These are phyloP conservation scores for Rhinogobius similis DNA, from an alignment of 2,113 vertebrate genomes.

Conservation along the genomic window DNA sequence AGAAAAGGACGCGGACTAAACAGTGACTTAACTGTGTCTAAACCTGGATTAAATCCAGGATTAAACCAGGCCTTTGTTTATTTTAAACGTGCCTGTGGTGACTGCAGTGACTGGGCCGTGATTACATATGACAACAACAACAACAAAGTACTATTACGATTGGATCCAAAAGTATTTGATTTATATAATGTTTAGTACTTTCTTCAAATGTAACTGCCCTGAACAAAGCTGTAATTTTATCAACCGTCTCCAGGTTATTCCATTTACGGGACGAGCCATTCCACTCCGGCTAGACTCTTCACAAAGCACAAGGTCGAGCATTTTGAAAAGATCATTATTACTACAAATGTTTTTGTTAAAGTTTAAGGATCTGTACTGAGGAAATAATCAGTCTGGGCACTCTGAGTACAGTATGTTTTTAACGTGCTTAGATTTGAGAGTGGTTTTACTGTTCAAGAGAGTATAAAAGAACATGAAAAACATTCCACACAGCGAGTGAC, in stretches of 20 bases:
- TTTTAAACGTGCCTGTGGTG: too few species aligned
- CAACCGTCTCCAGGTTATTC: too few species aligned
- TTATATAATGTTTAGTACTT: constrained; percentile 1
- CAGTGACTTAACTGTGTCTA: background rate
- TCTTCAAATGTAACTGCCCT: constrained; percentile 27
- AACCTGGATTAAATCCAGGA: background rate
- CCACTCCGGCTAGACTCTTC: background rate
- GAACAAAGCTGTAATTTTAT: constrained; percentile 21
- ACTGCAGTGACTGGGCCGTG: too few species aligned
- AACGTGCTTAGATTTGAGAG: too few species aligned
- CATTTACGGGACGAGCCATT: too few species aligned
- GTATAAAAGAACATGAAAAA: too few species aligned
- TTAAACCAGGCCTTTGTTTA: background rate
- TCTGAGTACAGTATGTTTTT: background rate
- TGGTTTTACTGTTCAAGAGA: too few species aligned
- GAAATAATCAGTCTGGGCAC: background rate
- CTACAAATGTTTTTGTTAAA: background rate
- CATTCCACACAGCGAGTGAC: too few species aligned
- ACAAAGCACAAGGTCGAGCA: background rate
- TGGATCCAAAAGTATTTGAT: too few species aligned
- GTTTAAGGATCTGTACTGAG: background rate
- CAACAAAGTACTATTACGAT: too few species aligned
- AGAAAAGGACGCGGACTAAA: background rate
- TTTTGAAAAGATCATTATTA: background rate
- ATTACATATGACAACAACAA: too few species aligned